phyloP scores from a whole-genome alignment of 2,797 vertebrate genomes.

The Peromyscus eremicus region DNA sequence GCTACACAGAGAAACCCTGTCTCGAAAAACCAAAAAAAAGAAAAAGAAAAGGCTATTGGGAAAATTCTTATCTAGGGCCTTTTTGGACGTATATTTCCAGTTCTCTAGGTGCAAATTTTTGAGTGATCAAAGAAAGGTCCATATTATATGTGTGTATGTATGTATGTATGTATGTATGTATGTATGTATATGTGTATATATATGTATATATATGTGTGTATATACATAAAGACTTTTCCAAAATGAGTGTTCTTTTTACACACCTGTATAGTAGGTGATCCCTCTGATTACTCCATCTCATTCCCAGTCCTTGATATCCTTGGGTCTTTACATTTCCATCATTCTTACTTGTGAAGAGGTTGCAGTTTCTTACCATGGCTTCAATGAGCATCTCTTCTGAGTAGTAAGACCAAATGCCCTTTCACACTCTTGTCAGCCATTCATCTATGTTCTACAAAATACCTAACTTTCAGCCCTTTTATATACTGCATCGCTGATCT shows the following conservation, averaged over 20 bases:
- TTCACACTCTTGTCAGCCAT: background rate
- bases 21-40: no score
- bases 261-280: background rate
- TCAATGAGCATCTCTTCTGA: background rate
- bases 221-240: background rate
- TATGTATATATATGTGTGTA: no score
- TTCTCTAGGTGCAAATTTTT: background rate
- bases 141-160: no score
- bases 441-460: conserved; percentile 14
- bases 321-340: background rate
- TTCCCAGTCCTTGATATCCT: background rate
- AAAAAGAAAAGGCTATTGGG: conserved; percentile 13
- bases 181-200: background rate
- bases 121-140: background rate
- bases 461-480: background rate
- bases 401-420: background rate
- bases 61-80: background rate
- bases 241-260: background rate
- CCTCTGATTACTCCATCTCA: background rate
- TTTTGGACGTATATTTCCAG: background rate
- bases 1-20: no score
- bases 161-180: background rate
- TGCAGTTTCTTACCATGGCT: background rate
- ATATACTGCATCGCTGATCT: background rate
- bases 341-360: background rate